These are phyloP conservation scores for Sphyrna mokarran DNA, from an alignment of 2,113 vertebrate genomes.

Conservation along the genomic window DNA sequence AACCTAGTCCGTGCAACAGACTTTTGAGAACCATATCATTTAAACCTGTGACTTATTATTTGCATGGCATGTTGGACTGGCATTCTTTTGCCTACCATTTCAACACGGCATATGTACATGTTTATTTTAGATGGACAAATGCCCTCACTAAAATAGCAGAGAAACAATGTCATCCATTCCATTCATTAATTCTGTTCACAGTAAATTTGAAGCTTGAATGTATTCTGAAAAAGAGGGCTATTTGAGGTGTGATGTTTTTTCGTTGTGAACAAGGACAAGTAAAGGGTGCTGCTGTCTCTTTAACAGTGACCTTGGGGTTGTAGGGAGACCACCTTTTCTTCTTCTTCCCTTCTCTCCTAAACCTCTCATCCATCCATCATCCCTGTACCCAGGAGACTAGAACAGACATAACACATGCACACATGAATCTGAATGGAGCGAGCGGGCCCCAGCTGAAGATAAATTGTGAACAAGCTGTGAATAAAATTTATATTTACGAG, in stretches of 20 bases:
- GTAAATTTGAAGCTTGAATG: neutral
- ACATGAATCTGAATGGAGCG: slow-evolving; percentile 37
- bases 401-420: slow-evolving; percentile 36
- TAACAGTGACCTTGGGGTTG: slow-evolving; percentile 28
- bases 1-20: neutral
- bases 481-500: slow-evolving; percentile 38
- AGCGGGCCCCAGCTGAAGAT: slow-evolving; percentile 33
- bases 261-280: slow-evolving; percentile 13
- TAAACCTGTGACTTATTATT: neutral
- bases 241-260: slow-evolving; percentile 9
- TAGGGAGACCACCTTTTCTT: slow-evolving; percentile 29
- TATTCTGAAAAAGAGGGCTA: neutral
- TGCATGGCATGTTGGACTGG: neutral
- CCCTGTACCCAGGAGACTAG: slow-evolving; percentile 25
- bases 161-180: neutral
- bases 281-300: slow-evolving; percentile 22
- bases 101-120: neutral
- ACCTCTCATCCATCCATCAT: slow-evolving; percentile 35
- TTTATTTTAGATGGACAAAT: neutral
- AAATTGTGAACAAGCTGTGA: slow-evolving; percentile 38
- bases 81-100: neutral
- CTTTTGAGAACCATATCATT: neutral
- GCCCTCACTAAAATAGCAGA: neutral
- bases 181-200: neutral
- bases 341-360: slow-evolving; percentile 18